Percentiles rank a stretch among this genome's conserved stretches.
Conservation (phyloP, 2,888 invertebrate species). For the Galeruca laticollis region DNA sequence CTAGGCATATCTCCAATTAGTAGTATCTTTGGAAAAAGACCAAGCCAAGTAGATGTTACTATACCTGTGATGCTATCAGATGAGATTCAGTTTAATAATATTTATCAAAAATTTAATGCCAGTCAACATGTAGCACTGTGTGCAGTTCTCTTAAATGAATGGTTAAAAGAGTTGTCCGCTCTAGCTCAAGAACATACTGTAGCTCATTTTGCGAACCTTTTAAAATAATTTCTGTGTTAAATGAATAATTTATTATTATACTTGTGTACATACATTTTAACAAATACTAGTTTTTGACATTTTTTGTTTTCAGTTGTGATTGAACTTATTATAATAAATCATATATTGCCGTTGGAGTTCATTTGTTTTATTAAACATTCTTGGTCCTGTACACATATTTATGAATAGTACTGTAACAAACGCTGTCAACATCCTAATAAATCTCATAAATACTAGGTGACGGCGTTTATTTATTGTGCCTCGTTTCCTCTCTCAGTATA, state of each 20-base stretch:
- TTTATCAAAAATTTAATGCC: conserved; percentile 64
- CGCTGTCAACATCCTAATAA: too few relatives aligned
- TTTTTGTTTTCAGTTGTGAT: neutral
- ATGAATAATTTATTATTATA: neutral
- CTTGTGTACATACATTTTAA: neutral
- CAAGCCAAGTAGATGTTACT: conserved; percentile 66
- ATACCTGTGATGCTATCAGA: conserved; percentile 55
- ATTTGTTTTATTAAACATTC: too few relatives aligned
- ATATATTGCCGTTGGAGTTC: neutral
- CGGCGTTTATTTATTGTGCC: too few relatives aligned
- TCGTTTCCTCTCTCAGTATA: too few relatives aligned
- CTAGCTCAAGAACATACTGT: conserved; percentile 93
- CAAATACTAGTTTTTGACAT: neutral
- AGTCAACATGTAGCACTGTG: conserved; percentile 78
- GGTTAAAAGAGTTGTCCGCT: conserved; percentile 95
- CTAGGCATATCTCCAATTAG: conserved; percentile 84
- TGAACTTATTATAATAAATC: neutral
- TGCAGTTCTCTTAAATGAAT: conserved; percentile 93
- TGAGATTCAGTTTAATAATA: conserved; percentile 56
- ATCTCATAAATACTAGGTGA: too few relatives aligned
- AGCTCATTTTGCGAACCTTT: conserved; percentile 69
- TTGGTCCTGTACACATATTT: too few relatives aligned
- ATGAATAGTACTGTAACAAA: too few relatives aligned
- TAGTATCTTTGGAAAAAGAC: conserved; percentile 69
- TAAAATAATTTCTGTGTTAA: conserved; percentile 54